Base-by-base conservation (phyloP, 2,113 vertebrate genomes). In the Alethe castanea region DNA sequence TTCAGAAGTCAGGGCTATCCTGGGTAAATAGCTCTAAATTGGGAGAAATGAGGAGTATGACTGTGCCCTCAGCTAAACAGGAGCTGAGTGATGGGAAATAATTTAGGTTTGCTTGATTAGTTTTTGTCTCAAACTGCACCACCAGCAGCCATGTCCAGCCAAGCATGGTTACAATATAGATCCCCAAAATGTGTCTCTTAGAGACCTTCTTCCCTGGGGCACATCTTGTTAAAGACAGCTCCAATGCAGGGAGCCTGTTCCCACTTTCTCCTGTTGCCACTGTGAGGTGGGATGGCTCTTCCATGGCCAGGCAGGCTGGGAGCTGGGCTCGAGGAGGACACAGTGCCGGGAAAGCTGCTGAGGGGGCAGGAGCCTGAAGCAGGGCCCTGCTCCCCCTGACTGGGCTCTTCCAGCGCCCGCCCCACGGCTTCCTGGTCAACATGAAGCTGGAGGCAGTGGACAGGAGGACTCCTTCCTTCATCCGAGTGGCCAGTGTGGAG, bases 371-470 rank as follows among this genome's bases (percentile, higher is more conserved):
- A 79, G 10, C 36, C 20, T 8, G 8, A 44, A 81, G 42, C 35
- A 45, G 1, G 5, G 35, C 74, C 44, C 70, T 57, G 61, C 59
- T 94, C 42, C 54, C 17, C 2, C 47, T 96, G 56, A 94, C 53
- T 74, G 72, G 44, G 20, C 73, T 54, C 40, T 72, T 87, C 38
- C 53, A 99, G 99, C 98, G 98, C 28, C 98, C 98, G 1, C 96
- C 99, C 8, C 99, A 99, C 8, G 97, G 96, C 92, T 99, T 99
- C 95, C 98, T 99, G 96, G 97, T 98, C 93, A 99, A 99, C 96
- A 99, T 99, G 99, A 99, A 99, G 93, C 96, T 99, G 92, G 99
- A 99, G 88, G 98, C 99, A 4, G 99, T 99, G 96, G 99, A 99
- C 96, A 98, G 98, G 79, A 98, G 99, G 94, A 99, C 98, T 92